These are phyloP conservation scores for Strigamia transsilvanica DNA, from an alignment of 2,888 invertebrate species.

Conservation along the genomic window DNA sequence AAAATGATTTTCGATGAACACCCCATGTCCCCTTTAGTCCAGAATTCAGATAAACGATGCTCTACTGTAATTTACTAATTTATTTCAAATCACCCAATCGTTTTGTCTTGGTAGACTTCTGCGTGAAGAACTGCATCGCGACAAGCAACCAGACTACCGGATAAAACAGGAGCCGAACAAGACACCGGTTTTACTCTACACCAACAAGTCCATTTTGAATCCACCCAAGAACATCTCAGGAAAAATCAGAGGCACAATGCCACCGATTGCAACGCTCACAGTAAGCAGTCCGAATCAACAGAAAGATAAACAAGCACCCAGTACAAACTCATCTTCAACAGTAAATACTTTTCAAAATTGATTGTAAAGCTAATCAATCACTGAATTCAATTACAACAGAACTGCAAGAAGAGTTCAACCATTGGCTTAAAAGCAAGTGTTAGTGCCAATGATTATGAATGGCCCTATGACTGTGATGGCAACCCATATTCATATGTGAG, in stretches of 20 bases:
- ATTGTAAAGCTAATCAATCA: no score
- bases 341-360: not conserved
- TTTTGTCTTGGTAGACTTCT: not conserved
- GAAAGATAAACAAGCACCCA: no score
- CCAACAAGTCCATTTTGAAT: not conserved
- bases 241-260: not conserved
- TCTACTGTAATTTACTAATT: no score
- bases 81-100: no score
- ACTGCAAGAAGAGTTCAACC: not conserved
- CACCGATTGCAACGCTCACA: not conserved
- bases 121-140: conserved; percentile 3
- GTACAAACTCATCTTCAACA: not conserved
- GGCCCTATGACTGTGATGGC: not conserved
- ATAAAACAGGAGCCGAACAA: not conserved
- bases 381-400: not conserved
- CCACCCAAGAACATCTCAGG: not conserved
- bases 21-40: no score
- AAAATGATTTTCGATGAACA: no score
- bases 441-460: not conserved
- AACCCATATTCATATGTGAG: not conserved
- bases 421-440: not conserved
- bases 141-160: conserved; percentile 8
- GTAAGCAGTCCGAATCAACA: not conserved
- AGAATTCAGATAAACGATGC: no score
- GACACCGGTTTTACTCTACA: not conserved